Evolutionary conservation across 2,113 vertebrate genomes (phyloP), one percentile per base, ranked within the genome.

Genomic region (Vulpes lagopus): DNA sequence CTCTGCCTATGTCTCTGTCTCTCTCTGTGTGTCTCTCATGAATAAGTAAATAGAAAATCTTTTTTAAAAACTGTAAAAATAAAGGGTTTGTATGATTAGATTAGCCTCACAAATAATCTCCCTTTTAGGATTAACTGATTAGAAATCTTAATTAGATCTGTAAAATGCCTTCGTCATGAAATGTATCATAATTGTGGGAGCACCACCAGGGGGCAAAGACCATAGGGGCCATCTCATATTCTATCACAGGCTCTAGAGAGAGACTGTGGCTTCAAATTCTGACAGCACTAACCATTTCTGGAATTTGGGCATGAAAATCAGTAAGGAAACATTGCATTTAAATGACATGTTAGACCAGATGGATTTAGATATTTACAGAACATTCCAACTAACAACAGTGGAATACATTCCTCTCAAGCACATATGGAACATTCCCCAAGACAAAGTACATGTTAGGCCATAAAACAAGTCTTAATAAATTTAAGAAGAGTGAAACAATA

Each of bases 131-230:
- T 64, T 49, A 91, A 83, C 38, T 62, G 22, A 60, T 65, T 67
- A 86, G 74, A 89, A 96, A 60, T 35, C 38, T 80, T 91, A 87
- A 87, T 57, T 76, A 59, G 23, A 88, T 67, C n/a, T 94, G 57
- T 94, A 91, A 84, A 91, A 73, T 62, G 60, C 10, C 22, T 94
- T 64, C 80, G 9, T 51, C 71, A 85, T 86, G 60, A 80, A 59
- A 55, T 6, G 19, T 22, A 73, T 88, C 35, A 74, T 83, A 92
- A 83, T 69, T 74, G 62, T 69, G 32, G 64, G 64, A 78, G 55
- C 30, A 85, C 30, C 8, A 73, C 16, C 35, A 95, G 51, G 32
- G 49, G 30, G 19, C 74, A 83, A 83, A 91, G 74, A 79, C 74
- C 62, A 96, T 23, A 91, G 35, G 27, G 25, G 15, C 71, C 30